phyloP scores from a whole-genome alignment of 2,113 vertebrate genomes.

The Ceyx melanurus region DNA sequence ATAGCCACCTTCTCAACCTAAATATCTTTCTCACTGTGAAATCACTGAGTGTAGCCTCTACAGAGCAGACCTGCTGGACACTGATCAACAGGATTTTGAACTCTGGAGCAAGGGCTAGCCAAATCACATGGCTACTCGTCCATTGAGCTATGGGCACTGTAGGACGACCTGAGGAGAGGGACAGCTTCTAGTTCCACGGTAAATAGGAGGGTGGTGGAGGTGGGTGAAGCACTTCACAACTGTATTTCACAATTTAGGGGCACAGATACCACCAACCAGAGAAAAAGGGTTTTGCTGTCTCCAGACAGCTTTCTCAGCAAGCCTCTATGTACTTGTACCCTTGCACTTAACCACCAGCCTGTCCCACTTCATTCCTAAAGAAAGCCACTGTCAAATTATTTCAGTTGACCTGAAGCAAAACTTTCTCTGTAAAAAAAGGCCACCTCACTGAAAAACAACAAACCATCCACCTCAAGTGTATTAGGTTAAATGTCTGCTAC shows the following conservation, averaged over 20 bases:
- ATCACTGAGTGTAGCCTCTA: rapidly evolving
- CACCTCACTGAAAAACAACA: neutral
- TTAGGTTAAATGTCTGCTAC: neutral
- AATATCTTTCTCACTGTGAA: neutral
- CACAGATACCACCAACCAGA: neutral
- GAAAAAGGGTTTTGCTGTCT: neutral
- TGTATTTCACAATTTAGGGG: neutral
- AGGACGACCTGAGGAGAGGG: neutral
- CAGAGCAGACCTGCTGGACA: neutral
- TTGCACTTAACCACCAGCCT: neutral
- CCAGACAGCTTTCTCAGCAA: neutral
- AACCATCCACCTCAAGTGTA: neutral
- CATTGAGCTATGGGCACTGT: rapidly evolving
- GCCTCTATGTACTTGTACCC: neutral
- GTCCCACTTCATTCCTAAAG: neutral
- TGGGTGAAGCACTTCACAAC: neutral
- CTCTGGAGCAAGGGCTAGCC: neutral
- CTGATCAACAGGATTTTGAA: neutral
- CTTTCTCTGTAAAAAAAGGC: neutral
- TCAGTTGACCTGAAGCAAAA: neutral
- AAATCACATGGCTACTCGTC: neutral
- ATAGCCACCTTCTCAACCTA: neutral
- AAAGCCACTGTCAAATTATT: neutral
- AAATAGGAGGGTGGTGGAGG: rapidly evolving
- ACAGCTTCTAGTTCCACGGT: neutral